These are phyloP conservation scores for Caenorhabditis latens DNA, from an alignment of 1,140 invertebrate species.

Conservation along the genomic window DNA sequence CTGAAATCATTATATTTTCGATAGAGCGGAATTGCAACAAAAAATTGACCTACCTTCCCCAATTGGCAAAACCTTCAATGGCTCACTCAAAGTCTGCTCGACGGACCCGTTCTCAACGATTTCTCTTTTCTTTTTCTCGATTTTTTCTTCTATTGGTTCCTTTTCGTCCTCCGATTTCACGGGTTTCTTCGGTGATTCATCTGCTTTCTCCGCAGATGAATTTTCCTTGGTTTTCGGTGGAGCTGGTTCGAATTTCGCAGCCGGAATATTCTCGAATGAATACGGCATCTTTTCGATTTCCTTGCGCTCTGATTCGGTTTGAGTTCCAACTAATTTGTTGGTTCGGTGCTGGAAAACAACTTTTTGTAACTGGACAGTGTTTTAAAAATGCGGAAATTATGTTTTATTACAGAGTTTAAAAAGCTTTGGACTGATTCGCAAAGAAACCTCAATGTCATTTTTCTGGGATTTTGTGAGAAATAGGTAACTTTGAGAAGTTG, in stretches of 20 bases:
- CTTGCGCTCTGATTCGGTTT: constrained; percentile 14
- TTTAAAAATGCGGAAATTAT: not conserved
- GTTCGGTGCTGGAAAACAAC: not conserved
- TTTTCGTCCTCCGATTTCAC: not conserved
- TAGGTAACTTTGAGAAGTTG: too few species aligned
- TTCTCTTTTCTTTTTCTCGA: not conserved
- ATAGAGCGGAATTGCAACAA: too few species aligned
- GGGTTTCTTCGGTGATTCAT: not conserved
- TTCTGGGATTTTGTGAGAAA: too few species aligned
- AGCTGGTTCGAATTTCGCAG: not conserved
- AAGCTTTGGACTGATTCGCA: too few species aligned
- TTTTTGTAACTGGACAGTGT: too few species aligned
- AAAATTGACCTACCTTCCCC: too few species aligned
- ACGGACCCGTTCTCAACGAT: not conserved
- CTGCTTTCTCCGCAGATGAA: not conserved
- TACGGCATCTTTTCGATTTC: constrained; percentile 7
- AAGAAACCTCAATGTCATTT: too few species aligned
- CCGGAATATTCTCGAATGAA: not conserved
- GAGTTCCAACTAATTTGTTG: not conserved
- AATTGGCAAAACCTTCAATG: not conserved
- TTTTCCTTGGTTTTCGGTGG: not conserved
- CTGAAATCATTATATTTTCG: too few species aligned
- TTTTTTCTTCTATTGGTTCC: not conserved
- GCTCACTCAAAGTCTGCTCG: not conserved
- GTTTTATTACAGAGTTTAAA: too few species aligned